Evolutionary conservation across 2,888 invertebrate species (phyloP).

Genomic region (Minunthozetes semirufus): DNA sequence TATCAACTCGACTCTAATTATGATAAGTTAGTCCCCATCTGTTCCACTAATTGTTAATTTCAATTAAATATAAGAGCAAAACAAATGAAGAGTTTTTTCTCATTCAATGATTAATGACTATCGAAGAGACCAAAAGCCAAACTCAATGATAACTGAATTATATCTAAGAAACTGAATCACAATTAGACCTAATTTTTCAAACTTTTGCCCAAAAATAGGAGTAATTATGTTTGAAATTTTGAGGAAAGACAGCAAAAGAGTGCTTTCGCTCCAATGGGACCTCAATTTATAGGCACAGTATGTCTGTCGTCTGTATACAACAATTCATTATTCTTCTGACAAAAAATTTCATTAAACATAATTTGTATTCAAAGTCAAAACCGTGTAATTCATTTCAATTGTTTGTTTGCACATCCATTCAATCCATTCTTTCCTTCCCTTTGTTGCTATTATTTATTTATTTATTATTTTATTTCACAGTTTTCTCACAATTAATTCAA

Average conservation of each 20-base stretch:
- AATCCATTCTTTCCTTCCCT: neutral
- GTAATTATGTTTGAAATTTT: neutral
- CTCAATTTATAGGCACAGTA: neutral
- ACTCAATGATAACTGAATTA: slow-evolving; percentile 16
- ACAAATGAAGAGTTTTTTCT: neutral
- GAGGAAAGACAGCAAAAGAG: neutral
- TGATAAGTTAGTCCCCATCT: slow-evolving; percentile 24
- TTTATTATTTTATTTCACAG: neutral
- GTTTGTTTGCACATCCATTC: neutral
- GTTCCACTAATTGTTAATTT: slow-evolving; percentile 25
- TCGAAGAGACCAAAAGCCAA: neutral
- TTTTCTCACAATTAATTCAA: no score
- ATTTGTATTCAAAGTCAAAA: neutral
- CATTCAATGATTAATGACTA: slow-evolving; percentile 5
- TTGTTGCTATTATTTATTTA: neutral
- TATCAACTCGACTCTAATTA: slow-evolving; percentile 8
- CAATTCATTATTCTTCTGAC: neutral
- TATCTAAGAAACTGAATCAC: slow-evolving; percentile 10
- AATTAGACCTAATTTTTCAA: slow-evolving; percentile 5
- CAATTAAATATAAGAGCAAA: slow-evolving; percentile 7
- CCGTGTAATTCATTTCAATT: neutral
- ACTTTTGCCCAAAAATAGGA: neutral
- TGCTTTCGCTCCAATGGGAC: no score
- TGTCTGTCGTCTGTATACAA: neutral
- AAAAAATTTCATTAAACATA: neutral